Evolutionary conservation across 2,797 vertebrate species (phyloP), one percentile per base, ranked within the genome.

Genomic region (Xenopus petersii): DNA sequence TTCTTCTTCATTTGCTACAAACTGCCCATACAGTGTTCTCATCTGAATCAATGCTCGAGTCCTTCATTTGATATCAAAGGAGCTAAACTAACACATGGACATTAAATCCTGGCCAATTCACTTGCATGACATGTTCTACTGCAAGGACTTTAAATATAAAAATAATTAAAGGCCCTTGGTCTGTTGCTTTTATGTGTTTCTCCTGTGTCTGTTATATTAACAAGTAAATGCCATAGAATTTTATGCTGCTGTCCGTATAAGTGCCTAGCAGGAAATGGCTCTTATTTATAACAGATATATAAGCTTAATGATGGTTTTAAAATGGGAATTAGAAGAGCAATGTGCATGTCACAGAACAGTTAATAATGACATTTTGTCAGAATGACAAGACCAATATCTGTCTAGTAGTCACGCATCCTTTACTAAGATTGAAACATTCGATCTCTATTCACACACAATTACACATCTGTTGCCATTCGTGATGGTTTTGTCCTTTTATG

Each of bases 401-500:
- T 65, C 54, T 26, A 67, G 33, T 24, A 36, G 17, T 47, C n/a
- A n/a, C 24, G 13, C 56, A 8, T 67, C 7, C 13, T 16, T 6
- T 24, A 12, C 56, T 72, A 7, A 7, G 67, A 48, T 1, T 33
- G 11, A 67, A 67, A 67, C 17, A 10, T 71, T 24, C 60, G 33
- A n/a, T 51, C 30, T 65, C 17, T 6, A 56, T 63, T 67, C 48
- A 54, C 55, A 67, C 48, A 66, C 69, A 67, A 76, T 61, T 67
- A 67, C 11, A 26, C 64, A 77, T 77, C 24, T 76, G 61, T 47
- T 64, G 16, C 30, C 33, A 70, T 51, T 64, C 16, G 12, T 26
- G 46, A 46, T 54, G 21, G 21, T 75, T 33, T 71, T 76, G 55
- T 46, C 46, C 11, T 71, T 76, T 36, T n/a, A 16, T 76, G 64